Base-by-base conservation (phyloP, 2,888 invertebrate species). In the Mallateleia sp. region DNA sequence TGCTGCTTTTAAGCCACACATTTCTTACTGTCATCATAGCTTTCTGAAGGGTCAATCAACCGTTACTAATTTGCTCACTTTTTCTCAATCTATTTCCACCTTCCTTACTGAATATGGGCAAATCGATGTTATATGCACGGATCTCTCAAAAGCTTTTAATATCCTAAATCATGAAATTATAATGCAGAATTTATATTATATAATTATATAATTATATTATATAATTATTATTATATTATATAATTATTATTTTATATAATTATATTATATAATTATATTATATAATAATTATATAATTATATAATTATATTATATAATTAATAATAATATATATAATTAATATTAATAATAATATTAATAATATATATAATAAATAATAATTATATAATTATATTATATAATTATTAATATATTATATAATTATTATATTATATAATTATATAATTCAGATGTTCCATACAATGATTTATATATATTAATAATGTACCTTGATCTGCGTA, bases 71-170 rank as follows among this genome's bases (percentile, higher is more conserved):
- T 24, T 52, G 2, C 20, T 47, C 4, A 47, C 47, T 4, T 47
- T 47, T 18, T 3, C 18, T 20, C 47, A 47, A 18, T 18, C 18
- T 47, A 47, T 47, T 18, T 6, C n/a, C 18, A 47, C 14, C 9
- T 4, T 4, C 6, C 6, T 47, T 6, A 2, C 2, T 47, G 47
- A 47, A 47, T 47, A 3, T 47, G 4, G 4, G 2, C 47, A 69
- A 42, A 56, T 69, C 5, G 69, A 69, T 38, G 69, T 54, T 5
- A 52, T 69, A 8, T 69, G 8, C 15, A 54, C 18, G 1, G 22
- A 15, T 5, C 11, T 38, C 38, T 38, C 38, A 11, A 38, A 38
- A 38, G 38, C 38, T 2, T 38, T 38, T 38, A 11, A 38, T 11
- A 38, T 11, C 14, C 11, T 38, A 11, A 11, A 38, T 38, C 38